A percentile compares a stretch with the other conserved stretches of the same genome.
These are phyloP conservation scores for Drosophila leontia DNA, from an alignment of 1,140 invertebrate species.

Conservation along the genomic window DNA sequence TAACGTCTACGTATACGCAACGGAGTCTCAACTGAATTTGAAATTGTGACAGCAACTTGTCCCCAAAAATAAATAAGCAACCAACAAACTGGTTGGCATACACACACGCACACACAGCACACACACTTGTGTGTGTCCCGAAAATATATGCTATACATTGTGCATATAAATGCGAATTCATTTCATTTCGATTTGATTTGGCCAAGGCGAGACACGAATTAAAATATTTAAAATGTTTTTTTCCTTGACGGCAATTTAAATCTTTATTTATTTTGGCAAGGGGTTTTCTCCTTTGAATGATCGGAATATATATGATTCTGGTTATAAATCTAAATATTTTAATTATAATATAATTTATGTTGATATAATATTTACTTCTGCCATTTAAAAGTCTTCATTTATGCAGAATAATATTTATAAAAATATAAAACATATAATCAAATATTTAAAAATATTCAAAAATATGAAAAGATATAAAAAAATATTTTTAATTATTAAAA, in stretches of 20 bases:
- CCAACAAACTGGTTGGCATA: constrained; percentile 38
- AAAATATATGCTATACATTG: constrained; percentile 55
- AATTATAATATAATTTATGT: too few species aligned
- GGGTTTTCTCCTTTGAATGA: background rate
- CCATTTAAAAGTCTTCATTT: too few species aligned
- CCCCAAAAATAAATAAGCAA: constrained; percentile 68
- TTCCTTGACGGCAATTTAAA: background rate
- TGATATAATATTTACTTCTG: too few species aligned
- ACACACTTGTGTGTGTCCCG: constrained; percentile 4
- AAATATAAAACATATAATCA: too few species aligned
- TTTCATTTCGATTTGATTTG: constrained; percentile 46
- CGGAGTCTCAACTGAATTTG: constrained; percentile 60
- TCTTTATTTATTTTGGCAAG: background rate
- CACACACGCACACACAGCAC: background rate
- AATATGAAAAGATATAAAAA: too few species aligned
- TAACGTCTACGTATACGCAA: constrained; percentile 39
- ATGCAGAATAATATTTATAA: too few species aligned
- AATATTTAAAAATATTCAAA: too few species aligned
- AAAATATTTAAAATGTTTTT: constrained; percentile 67
- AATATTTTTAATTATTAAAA: too few species aligned
- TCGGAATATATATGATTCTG: background rate
- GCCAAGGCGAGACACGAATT: constrained; percentile 57
- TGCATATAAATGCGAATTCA: constrained; percentile 70
- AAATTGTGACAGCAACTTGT: constrained; percentile 75
- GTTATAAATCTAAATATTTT: background rate